These are phyloP conservation scores for Lysandra bellargus DNA, from an alignment of 2,888 invertebrate species.

Conservation along the genomic window DNA sequence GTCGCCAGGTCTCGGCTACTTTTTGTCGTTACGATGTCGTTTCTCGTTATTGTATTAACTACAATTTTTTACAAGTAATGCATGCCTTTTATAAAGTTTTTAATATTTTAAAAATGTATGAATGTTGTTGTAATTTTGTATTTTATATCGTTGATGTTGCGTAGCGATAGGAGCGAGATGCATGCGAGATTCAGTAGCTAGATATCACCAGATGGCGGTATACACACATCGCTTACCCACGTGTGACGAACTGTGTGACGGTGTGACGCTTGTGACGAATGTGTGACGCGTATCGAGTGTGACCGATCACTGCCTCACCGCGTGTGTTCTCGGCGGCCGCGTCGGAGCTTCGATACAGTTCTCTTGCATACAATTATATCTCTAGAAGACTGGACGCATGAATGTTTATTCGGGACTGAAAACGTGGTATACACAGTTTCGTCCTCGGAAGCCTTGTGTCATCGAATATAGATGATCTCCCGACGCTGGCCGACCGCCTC, in stretches of 20 bases:
- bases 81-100: slow-evolving; percentile 19
- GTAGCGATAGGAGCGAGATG: background rate
- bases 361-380: background rate
- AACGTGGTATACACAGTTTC: background rate
- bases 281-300: slow-evolving; percentile 6
- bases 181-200: background rate
- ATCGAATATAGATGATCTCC: background rate
- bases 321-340: slow-evolving; percentile 30
- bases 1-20: background rate
- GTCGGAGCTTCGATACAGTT: background rate
- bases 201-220: background rate
- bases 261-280: slow-evolving; percentile 20
- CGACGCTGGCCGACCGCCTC: background rate
- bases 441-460: background rate
- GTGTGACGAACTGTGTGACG: background rate
- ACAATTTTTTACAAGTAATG: background rate
- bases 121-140: slow-evolving; percentile 21
- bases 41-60: background rate
- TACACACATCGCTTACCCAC: background rate
- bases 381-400: background rate
- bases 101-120: slow-evolving; percentile 15
- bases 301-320: slow-evolving; percentile 26
- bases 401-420: too few species aligned
- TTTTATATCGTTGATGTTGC: slow-evolving; percentile 10
- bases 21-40: background rate